These are phyloP conservation scores for Ceyx melanurus DNA, from an alignment of 2,113 vertebrate species.

Conservation along the genomic window DNA sequence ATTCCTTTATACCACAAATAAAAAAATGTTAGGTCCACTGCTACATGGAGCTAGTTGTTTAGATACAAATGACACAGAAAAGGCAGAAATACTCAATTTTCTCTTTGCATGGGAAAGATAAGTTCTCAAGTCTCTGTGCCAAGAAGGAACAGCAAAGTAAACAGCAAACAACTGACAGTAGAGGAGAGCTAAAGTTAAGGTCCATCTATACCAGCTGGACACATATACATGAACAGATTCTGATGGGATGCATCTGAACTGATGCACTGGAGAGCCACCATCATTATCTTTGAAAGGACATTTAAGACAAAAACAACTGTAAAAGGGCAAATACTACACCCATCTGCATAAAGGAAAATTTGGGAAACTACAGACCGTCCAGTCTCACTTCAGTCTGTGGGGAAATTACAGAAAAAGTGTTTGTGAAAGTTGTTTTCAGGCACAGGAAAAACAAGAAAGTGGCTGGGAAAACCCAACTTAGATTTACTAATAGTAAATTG, in stretches of 20 bases:
- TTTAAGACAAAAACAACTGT: not conserved
- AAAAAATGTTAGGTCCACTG: too few relatives aligned
- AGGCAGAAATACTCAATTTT: not conserved
- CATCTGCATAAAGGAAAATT: not conserved
- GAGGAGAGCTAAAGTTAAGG: not conserved
- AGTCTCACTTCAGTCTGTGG: not conserved
- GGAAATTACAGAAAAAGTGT: not conserved
- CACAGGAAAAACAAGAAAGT: not conserved
- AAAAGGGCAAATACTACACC: not conserved
- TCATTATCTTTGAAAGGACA: not conserved
- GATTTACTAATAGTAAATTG: not conserved
- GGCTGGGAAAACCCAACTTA: not conserved
- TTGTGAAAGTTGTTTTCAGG: not conserved
- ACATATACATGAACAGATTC: not conserved
- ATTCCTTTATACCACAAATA: too few relatives aligned
- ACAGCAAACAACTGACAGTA: not conserved
- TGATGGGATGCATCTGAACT: not conserved
- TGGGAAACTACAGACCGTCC: not conserved
- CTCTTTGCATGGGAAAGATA: not conserved
- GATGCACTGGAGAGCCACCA: not conserved
- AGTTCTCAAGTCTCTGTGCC: not conserved
- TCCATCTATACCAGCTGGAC: not conserved
- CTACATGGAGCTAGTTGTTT: not conserved
- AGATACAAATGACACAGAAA: not conserved
- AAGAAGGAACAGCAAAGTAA: not conserved